Evolutionary conservation across 2,888 invertebrate species (phyloP), one percentile per base, ranked within the genome.

Genomic region (Ashinkailepas kermadecensis): DNA sequence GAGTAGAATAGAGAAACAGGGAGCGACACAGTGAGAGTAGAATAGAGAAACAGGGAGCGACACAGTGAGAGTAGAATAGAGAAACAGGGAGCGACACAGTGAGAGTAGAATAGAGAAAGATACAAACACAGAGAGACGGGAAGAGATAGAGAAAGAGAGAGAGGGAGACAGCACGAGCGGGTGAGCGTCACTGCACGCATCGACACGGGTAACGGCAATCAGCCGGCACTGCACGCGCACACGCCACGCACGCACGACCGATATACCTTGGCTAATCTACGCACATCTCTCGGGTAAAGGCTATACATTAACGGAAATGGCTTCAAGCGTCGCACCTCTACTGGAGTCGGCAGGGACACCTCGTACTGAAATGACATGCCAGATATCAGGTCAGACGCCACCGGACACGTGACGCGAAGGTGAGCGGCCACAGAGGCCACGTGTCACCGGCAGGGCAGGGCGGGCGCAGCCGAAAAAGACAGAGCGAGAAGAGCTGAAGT

Each of bases 341-440:
- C 74, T 74, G 74, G 74, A 25, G 39, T 13, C 74, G 74, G 74
- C 74, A 74, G 74, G 18, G 74, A 54, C 12, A 74, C 74, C 74
- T 74, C 74, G 74, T 74, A 74, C 74, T 74, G 74, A 74, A 74
- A 74, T 74, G 54, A 74, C 74, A 74, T 74, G 74, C 74, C 74
- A 74, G 54, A 74, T 13, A 25, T 74, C 74, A 39, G 74, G 74
- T 74, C 54, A 74, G 54, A 18, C 54, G 13, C 74, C 54, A 54
- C 12, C 7, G 39, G 39, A 13, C 39, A 39, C 70, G 39, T 25
- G 13, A 13, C 39, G 39, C 10, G 18, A 11, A 15, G 59, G 59
- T 59, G 12, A 7, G 39, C 1, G 59, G 59, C 15, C 59, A 59
- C 59, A 15, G 12, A 13, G 59, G 59, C 15, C 59, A 59, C 59